phyloP scores from a whole-genome alignment of 1,140 invertebrate genomes.

The Mamestra configurata region DNA sequence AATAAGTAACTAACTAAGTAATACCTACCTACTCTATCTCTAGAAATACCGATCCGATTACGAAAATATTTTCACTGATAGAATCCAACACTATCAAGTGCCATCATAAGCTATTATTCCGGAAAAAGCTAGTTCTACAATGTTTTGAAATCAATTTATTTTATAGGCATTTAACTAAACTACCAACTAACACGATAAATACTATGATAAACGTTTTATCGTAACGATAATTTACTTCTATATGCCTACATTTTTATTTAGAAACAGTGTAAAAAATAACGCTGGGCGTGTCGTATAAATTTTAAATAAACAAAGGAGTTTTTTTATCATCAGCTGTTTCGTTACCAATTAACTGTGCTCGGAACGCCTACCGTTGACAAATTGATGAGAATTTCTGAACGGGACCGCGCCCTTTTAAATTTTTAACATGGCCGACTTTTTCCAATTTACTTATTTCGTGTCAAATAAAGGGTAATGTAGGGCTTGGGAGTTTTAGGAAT shows the following conservation, averaged over 20 bases:
- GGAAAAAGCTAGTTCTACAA: neutral
- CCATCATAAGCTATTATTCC: too few species aligned
- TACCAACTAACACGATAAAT: neutral
- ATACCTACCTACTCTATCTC: too few species aligned
- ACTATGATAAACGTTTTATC: neutral
- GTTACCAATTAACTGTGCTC: slow-evolving; percentile 73
- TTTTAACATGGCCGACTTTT: slow-evolving; percentile 71
- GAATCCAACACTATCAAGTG: too few species aligned
- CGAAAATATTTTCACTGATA: too few species aligned
- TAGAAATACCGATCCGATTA: too few species aligned
- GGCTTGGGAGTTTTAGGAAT: neutral
- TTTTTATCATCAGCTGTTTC: slow-evolving; percentile 72
- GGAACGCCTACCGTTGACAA: slow-evolving; percentile 80
- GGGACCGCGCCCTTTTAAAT: slow-evolving; percentile 61
- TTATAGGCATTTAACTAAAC: neutral
- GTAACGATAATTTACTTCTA: slow-evolving; percentile 12
- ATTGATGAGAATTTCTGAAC: slow-evolving; percentile 66
- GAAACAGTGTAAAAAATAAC: slow-evolving; percentile 41
- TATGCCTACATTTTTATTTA: slow-evolving; percentile 24
- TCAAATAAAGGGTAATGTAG: neutral
- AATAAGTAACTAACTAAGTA: too few species aligned
- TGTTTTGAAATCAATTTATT: neutral
- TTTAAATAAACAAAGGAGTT: slow-evolving; percentile 75
- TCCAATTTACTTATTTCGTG: slow-evolving; percentile 24
- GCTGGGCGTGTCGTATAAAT: slow-evolving; percentile 63